phyloP scores from a whole-genome alignment of 2,888 invertebrate genomes.

The Agrochola lychnidis region DNA sequence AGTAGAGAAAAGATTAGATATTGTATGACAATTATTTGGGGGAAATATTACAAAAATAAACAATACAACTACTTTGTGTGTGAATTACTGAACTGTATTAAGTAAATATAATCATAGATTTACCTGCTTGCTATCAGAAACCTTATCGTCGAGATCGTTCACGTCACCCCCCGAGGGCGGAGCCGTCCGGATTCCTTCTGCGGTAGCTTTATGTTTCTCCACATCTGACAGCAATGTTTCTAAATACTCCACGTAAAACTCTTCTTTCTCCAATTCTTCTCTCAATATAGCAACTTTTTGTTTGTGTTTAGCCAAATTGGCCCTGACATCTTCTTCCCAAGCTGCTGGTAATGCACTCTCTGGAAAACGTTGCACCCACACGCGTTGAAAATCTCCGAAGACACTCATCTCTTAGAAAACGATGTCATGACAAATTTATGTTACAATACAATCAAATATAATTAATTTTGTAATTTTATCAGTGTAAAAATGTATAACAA shows the following conservation, averaged over 20 bases:
- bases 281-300: constrained; percentile 95
- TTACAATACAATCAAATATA: constrained; percentile 77
- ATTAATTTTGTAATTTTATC: constrained; percentile 66
- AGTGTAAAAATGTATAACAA: constrained; percentile 78
- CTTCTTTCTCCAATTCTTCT: constrained; percentile 97
- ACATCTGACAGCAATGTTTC: constrained; percentile 96
- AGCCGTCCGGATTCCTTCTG: constrained; percentile 87
- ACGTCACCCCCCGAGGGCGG: constrained; percentile 88
- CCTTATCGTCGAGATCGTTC: constrained; percentile 85
- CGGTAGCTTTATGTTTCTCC: constrained; percentile 93
- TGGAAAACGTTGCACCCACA: constrained; percentile 97
- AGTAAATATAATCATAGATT: constrained; percentile 51
- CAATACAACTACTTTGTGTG: not conserved
- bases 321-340: constrained; percentile 98
- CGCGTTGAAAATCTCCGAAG: constrained; percentile 97
- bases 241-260: constrained; percentile 97
- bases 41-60: not conserved
- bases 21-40: not conserved
- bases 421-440: constrained; percentile 89
- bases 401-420: constrained; percentile 94
- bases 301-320: constrained; percentile 97
- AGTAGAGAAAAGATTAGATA: not conserved
- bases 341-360: constrained; percentile 97
- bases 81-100: not conserved
- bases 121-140: constrained; percentile 88